Conservation (phyloP, 2,797 vertebrate genomes). For the Chrosomus eos region DNA sequence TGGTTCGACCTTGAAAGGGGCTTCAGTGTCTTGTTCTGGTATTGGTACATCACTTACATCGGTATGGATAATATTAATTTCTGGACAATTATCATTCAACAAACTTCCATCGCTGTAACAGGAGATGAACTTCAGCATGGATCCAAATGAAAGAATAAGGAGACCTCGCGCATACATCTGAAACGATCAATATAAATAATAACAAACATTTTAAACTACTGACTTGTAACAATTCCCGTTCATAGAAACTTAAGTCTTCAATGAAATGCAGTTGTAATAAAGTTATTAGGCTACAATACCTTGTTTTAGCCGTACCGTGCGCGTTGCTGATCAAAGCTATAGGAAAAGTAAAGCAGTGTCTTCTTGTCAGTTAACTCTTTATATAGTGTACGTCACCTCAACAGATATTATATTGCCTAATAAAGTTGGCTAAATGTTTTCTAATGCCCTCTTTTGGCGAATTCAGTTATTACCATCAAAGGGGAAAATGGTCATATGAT, state of each 20-base stretch:
- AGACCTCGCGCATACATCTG: background rate
- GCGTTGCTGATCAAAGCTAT: background rate
- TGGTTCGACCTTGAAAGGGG: background rate
- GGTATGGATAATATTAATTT: background rate
- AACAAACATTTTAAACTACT: background rate
- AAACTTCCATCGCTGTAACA: background rate
- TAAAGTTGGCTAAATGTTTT: background rate
- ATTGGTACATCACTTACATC: too few species aligned
- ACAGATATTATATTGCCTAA: background rate
- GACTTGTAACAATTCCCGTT: background rate
- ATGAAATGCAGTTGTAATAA: too few species aligned
- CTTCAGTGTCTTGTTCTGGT: background rate
- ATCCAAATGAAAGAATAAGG: conserved; percentile 10
- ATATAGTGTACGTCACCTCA: background rate
- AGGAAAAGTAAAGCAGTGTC: background rate
- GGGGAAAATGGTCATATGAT: background rate
- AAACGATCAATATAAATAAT: background rate
- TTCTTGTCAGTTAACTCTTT: background rate
- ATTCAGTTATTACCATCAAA: background rate
- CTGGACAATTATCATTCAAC: background rate
- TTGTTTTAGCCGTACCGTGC: background rate
- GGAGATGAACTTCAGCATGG: background rate
- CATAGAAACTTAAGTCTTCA: background rate
- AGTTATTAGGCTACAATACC: background rate
- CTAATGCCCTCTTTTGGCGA: conserved; percentile 1